phyloP scores from a whole-genome alignment of 2,113 vertebrate genomes.

The Cavia porcellus region DNA sequence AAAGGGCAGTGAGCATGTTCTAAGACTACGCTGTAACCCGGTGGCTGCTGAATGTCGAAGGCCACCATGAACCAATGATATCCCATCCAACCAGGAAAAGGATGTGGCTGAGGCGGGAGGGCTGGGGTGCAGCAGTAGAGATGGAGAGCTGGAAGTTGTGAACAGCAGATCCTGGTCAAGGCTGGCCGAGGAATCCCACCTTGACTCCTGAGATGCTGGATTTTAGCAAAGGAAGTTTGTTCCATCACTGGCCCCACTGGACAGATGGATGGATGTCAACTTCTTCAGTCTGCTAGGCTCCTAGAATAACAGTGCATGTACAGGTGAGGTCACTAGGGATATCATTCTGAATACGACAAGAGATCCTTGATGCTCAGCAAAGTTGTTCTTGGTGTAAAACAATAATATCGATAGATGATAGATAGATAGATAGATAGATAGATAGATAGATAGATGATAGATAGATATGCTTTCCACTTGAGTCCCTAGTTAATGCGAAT shows the following conservation, averaged over 20 bases:
- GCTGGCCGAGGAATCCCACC: not conserved
- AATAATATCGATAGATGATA: not conserved
- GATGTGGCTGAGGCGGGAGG: not conserved
- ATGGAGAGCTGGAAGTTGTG: not conserved
- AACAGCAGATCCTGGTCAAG: not conserved
- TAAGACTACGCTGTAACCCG: not conserved
- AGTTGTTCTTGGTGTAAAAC: not conserved
- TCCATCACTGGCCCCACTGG: not conserved
- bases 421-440: too few species aligned
- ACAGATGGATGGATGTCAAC: not conserved
- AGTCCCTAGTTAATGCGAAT: not conserved
- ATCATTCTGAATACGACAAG: not conserved
- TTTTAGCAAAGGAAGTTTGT: not conserved
- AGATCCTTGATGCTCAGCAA: not conserved
- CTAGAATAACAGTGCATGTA: not conserved
- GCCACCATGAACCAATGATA: not conserved
- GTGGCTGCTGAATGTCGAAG: not conserved
- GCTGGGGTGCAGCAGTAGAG: not conserved
- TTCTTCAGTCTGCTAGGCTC: not conserved
- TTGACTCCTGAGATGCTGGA: not conserved
- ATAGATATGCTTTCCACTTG: not conserved
- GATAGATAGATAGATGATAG: not conserved
- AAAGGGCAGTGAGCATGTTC: not conserved
- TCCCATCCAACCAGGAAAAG: not conserved
- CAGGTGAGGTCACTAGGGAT: not conserved